These are phyloP conservation scores for Malurus alboscapulatus DNA, from an alignment of 2,113 vertebrate species.

Conservation along the genomic window DNA sequence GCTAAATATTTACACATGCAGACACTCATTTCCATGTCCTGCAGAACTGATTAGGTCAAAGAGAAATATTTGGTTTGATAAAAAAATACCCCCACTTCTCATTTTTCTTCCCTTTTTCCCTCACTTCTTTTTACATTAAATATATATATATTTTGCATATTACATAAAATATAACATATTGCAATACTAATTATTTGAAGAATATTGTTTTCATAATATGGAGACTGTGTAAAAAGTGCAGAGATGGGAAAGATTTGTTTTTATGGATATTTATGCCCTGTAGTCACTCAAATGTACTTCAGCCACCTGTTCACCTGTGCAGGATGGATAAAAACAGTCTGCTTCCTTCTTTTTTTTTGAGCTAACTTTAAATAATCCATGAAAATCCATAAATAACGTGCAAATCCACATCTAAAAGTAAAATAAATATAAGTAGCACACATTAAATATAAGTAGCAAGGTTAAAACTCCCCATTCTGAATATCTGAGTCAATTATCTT, in stretches of 20 bases:
- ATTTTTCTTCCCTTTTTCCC: neutral
- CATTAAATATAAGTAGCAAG: neutral
- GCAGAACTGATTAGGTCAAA: neutral
- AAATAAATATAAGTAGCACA: neutral
- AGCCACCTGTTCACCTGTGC: neutral
- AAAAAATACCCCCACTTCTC: neutral
- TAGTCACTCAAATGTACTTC: accelerated
- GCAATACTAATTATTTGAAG: neutral
- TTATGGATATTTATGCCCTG: neutral
- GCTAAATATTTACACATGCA: neutral
- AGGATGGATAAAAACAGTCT: neutral
- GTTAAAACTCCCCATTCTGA: neutral
- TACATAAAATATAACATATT: neutral
- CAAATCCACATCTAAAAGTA: neutral
- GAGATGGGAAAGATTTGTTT: accelerated
- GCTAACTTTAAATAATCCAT: neutral
- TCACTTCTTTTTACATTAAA: neutral
- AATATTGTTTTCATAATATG: neutral
- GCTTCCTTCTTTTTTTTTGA: neutral
- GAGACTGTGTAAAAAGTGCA: neutral
- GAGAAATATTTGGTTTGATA: neutral
- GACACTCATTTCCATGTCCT: neutral
- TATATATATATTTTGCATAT: neutral
- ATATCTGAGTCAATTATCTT: neutral
- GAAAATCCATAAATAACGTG: neutral